phyloP scores from a whole-genome alignment of 1,140 invertebrate species.

The Drosophila baimaii region DNA sequence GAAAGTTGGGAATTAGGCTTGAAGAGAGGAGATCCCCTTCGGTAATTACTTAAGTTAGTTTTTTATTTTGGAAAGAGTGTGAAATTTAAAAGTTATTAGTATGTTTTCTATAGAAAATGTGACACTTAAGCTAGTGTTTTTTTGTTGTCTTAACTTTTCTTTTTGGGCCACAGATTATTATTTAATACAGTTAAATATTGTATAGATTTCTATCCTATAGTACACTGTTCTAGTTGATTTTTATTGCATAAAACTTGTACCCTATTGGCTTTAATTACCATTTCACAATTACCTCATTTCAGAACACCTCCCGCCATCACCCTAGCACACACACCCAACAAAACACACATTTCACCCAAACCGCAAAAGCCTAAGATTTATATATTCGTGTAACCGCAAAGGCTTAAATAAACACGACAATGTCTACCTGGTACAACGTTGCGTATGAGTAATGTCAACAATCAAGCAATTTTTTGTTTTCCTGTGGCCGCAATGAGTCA shows the following conservation, averaged over 20 bases:
- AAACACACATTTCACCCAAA: constrained; percentile 14
- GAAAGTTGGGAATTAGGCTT: constrained; percentile 57
- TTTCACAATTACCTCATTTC: constrained; percentile 51
- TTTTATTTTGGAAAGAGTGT: neutral
- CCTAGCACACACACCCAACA: constrained; percentile 30
- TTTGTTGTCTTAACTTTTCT: neutral
- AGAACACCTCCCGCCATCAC: constrained; percentile 23
- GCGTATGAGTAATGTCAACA: constrained; percentile 71
- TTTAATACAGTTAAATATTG: too few relatives aligned
- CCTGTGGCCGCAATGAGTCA: constrained; percentile 43
- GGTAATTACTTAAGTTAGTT: constrained; percentile 1
- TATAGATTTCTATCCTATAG: too few relatives aligned
- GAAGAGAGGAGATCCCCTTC: neutral
- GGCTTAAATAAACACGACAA: constrained; percentile 39
- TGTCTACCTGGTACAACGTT: constrained; percentile 31
- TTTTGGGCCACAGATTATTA: too few relatives aligned
- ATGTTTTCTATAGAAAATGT: too few relatives aligned
- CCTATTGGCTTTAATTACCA: neutral
- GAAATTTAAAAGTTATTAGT: too few relatives aligned
- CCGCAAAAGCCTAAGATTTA: constrained; percentile 60
- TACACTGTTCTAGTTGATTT: neutral
- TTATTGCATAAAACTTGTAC: neutral
- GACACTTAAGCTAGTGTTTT: too few relatives aligned
- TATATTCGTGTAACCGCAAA: constrained; percentile 56
- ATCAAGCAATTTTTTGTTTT: constrained; percentile 8